Base-by-base conservation (phyloP, 92 coral and sea anemone genomes). In the Epizoanthus scotinus region DNA sequence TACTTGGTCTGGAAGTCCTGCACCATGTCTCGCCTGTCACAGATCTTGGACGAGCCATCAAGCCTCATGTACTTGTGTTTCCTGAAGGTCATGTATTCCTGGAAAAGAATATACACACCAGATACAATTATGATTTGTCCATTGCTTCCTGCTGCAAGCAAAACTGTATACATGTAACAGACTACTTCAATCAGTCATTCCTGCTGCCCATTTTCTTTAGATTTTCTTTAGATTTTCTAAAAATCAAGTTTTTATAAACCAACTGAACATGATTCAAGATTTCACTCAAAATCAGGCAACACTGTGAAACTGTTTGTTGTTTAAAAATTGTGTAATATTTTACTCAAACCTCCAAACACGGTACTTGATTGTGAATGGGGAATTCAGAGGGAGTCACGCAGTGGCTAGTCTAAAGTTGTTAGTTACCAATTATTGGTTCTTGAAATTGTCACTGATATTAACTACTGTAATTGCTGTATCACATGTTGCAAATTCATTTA, bases 61-160 rank as follows among this genome's bases (percentile, higher is more conserved):
- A 95, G 83, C 27, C 98, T 86, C 98, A 95, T 95, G 88, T 89
- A 95, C 68, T 95, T 95, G 88, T 95, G 98, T 61, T 95, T 95
- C 53, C 98, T 78, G 87, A 82, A 95, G 15, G 97, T 90, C 98
- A 95, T 95, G 84, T 93, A 95, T 75, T 95, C 98, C 97, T 92
- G 25, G 17, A 78, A 70, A n/a, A n/a, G 6, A 65, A 56, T 59
- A 27, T 3, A 58, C 8, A 68, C 8, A 68, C 3, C 22, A 71
- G 19, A 49, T 21, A 1, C 12, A 0, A 34, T 7, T 3, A 6
- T 67, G 21, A 34, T n/a, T 38, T 25, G 36, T 34, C 47, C 22
- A 67, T 3, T 29, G 22, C n/a, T 6, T 8, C 72, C 22, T 2
- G 34, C 34, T 26, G 1, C 47, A 38, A 25, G 26, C 73, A 67